Conservation (phyloP, 2,113 vertebrate genomes). For the Athene cunicularia region DNA sequence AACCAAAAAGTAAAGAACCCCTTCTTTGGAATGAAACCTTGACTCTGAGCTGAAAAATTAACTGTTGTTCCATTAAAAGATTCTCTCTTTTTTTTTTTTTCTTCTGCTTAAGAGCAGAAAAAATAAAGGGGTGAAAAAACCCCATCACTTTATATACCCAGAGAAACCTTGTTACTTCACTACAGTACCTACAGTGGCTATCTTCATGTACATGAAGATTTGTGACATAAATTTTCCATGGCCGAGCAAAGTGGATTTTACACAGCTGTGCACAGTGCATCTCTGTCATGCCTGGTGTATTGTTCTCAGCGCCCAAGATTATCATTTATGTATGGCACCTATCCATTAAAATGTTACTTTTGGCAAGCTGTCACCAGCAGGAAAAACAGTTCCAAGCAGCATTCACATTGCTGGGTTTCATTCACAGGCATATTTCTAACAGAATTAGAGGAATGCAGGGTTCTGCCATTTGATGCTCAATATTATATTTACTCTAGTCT, state of each 20-base stretch:
- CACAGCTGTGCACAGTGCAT: background rate
- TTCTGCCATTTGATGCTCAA: background rate
- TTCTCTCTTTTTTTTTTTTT: too few relatives aligned
- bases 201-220: background rate
- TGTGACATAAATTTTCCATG: background rate
- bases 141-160: fast-evolving
- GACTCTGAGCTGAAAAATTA: background rate
- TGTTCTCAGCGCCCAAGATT: background rate
- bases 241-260: background rate
- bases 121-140: background rate
- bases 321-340: background rate
- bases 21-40: background rate
- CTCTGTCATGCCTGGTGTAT: background rate
- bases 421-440: background rate
- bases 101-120: background rate
- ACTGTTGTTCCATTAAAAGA: background rate
- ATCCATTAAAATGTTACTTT: background rate
- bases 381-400: background rate
- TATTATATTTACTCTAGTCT: background rate
- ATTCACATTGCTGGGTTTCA: background rate
- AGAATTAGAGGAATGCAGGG: background rate
- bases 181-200: background rate
- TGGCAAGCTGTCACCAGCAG: background rate
- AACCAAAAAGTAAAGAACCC: too few relatives aligned
- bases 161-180: background rate